phyloP scores from a whole-genome alignment of 2,888 invertebrate genomes.

The Dorcus parallelipipedus region DNA sequence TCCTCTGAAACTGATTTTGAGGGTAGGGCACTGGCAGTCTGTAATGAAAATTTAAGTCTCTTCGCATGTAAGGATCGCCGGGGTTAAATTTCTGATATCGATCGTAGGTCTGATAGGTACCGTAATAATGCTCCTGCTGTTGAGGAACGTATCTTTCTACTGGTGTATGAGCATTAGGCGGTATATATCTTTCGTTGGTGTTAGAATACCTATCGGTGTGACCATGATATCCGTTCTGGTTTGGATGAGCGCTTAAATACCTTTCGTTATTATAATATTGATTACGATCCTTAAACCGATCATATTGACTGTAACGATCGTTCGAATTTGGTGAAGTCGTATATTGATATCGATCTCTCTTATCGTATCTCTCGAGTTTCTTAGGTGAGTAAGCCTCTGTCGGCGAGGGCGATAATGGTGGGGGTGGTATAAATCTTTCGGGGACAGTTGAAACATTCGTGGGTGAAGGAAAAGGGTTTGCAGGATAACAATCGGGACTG shows the following conservation, averaged over 20 bases:
- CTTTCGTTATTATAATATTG: conserved; percentile 26
- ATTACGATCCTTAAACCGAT: conserved; percentile 22
- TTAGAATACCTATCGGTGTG: conserved; percentile 11
- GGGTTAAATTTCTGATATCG: conserved; percentile 39
- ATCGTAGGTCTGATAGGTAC: conserved; percentile 30
- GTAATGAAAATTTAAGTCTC: conserved; percentile 58
- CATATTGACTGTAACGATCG: conserved; percentile 25
- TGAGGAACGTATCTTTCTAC: conserved; percentile 70
- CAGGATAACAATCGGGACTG: conserved; percentile 60
- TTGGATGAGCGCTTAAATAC: conserved; percentile 12
- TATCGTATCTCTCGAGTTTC: conserved; percentile 36
- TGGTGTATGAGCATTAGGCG: conserved; percentile 68
- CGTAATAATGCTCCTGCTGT: conserved; percentile 16
- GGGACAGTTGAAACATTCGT: conserved; percentile 51
- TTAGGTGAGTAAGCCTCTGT: conserved; percentile 42
- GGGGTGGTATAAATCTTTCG: conserved; percentile 55
- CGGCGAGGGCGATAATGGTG: conserved; percentile 45
- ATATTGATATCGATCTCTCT: conserved; percentile 22
- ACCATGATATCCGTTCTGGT: conserved; percentile 6
- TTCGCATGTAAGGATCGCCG: conserved; percentile 57
- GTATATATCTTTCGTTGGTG: conserved; percentile 44
- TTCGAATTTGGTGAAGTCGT: conserved; percentile 30
- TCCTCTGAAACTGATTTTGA: conserved; percentile 46
- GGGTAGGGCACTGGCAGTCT: conserved; percentile 52
- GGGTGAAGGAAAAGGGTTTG: conserved; percentile 52